These are phyloP conservation scores for Porites lutea DNA, from an alignment of 64 coral and sea anemone species.

Conservation along the genomic window DNA sequence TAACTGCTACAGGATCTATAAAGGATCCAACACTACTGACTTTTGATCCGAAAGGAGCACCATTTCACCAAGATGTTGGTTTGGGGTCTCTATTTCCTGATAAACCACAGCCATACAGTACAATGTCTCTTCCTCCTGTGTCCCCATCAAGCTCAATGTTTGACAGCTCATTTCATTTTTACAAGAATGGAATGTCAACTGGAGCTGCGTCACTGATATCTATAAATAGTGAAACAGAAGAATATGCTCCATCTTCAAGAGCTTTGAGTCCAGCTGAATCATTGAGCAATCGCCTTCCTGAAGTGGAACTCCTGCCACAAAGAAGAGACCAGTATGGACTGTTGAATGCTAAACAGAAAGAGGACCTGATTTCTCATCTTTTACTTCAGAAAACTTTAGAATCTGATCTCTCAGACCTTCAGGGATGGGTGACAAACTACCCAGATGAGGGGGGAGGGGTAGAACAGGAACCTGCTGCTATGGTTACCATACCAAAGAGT, in stretches of 20 bases:
- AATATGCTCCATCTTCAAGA: conserved; percentile 84
- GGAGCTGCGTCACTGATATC: conserved; percentile 96
- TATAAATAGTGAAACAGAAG: conserved; percentile 78
- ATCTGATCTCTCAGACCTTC: conserved; percentile 76
- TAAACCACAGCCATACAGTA: conserved; percentile 95
- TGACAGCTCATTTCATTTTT: conserved; percentile 92
- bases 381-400: conserved; percentile 78
- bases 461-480: conserved; percentile 11
- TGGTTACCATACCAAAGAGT: conserved; percentile 17
- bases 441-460: conserved; percentile 2
- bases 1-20: conserved; percentile 71
- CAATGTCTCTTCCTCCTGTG: conserved; percentile 97
- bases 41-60: conserved; percentile 37
- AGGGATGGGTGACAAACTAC: conserved; percentile 68
- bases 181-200: conserved; percentile 96
- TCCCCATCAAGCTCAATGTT: conserved; percentile 98
- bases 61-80: conserved; percentile 36
- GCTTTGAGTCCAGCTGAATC: conserved; percentile 91
- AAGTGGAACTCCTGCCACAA: conserved; percentile 58
- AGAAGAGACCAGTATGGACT: conserved; percentile 72
- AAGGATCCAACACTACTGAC: conserved; percentile 57
- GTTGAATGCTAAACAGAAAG: conserved; percentile 79
- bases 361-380: conserved; percentile 77
- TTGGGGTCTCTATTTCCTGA: conserved; percentile 44
- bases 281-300: conserved; percentile 75